A percentile compares a stretch with the other conserved stretches of the same genome.
These are phyloP conservation scores for Luperina testacea DNA, from an alignment of 2,888 invertebrate genomes.

Conservation along the genomic window DNA sequence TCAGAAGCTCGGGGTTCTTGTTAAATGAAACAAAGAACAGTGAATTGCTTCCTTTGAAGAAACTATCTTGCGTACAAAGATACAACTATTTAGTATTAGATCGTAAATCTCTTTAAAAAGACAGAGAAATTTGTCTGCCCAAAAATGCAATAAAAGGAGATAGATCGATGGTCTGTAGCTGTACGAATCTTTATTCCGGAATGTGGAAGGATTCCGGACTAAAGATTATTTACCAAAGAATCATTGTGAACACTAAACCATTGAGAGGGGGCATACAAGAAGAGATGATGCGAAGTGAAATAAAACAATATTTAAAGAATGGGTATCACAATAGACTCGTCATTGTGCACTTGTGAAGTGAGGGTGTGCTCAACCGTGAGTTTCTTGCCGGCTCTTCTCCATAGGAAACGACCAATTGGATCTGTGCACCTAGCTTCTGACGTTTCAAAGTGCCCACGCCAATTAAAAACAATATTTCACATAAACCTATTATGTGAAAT, in stretches of 20 bases:
- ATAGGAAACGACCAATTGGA: background rate
- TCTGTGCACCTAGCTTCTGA: background rate
- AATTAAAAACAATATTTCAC: too few relatives aligned
- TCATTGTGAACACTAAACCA: background rate
- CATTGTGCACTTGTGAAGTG: background rate
- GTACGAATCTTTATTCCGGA: background rate
- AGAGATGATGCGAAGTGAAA: background rate
- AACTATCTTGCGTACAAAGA: slow-evolving; percentile 4
- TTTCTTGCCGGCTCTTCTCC: background rate
- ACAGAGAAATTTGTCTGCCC: background rate
- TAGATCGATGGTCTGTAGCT: slow-evolving; percentile 23
- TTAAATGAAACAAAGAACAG: slow-evolving; percentile 36
- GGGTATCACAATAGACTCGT: too few relatives aligned
- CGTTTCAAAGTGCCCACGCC: background rate
- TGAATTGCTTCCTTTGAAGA: slow-evolving; percentile 20
- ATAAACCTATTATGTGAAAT: background rate
- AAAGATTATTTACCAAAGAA: background rate
- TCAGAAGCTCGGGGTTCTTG: slow-evolving; percentile 6
- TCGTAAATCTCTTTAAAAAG: slow-evolving; percentile 37
- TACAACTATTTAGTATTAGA: slow-evolving; percentile 4
- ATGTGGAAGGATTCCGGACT: background rate
- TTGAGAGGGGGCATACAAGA: background rate
- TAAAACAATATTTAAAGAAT: background rate
- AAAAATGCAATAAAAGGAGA: slow-evolving; percentile 32
- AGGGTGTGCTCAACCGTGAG: background rate